A percentile compares a stretch with the other conserved stretches of the same genome.
Evolutionary conservation across 2,888 invertebrate genomes (phyloP).

Genomic region (Drosophila hamatofila): DNA sequence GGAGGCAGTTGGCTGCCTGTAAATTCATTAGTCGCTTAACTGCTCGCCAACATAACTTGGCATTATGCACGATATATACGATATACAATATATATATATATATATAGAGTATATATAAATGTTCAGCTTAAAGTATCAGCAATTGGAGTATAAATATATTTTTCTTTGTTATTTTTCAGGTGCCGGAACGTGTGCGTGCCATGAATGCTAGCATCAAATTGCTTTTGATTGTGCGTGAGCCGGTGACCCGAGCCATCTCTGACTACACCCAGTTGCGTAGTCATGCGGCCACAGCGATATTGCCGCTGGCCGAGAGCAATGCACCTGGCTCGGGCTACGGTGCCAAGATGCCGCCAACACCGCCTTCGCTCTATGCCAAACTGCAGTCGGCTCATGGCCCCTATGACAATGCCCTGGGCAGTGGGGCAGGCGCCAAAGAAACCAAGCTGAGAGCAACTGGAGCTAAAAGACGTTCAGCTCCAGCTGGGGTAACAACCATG

Average conservation of each 20-base stretch:
- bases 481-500: conserved; percentile 39
- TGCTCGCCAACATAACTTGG: conserved; percentile 28
- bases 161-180: conserved; percentile 86
- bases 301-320: conserved; percentile 85
- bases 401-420: conserved; percentile 82
- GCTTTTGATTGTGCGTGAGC: conserved; percentile 97
- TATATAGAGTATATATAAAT: not conserved
- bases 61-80: conserved; percentile 25
- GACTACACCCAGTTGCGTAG: conserved; percentile 97
- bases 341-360: conserved; percentile 52
- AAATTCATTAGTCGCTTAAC: conserved; percentile 63
- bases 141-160: not conserved
- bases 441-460: conserved; percentile 43
- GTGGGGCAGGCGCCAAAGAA: conserved; percentile 73
- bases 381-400: conserved; percentile 75
- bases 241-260: conserved; percentile 97
- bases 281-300: conserved; percentile 91
- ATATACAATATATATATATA: not conserved
- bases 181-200: conserved; percentile 95
- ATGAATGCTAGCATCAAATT: conserved; percentile 97
- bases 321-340: conserved; percentile 48
- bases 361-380: conserved; percentile 72
- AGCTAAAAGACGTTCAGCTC: conserved; percentile 25
- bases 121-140: conserved; percentile 7
- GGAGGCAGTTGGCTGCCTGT: conserved; percentile 36